A percentile compares a stretch with the other conserved stretches of the same genome.
Conservation (phyloP, 2,113 vertebrate genomes). For the Smithornis capensis region DNA sequence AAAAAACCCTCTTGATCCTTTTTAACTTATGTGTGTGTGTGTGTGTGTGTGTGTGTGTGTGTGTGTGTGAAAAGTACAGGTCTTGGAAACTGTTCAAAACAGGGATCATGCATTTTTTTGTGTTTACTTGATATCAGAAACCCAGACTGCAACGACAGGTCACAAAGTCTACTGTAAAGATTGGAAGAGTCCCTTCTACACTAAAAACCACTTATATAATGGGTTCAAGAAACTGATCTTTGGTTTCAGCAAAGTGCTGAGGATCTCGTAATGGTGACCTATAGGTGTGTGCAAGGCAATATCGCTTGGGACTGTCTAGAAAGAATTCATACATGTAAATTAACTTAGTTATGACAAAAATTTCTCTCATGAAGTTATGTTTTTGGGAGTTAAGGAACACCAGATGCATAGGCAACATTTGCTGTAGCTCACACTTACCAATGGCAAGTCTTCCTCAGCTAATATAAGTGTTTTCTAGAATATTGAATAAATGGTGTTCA, state of each 20-base stretch:
- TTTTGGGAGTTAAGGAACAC: not conserved
- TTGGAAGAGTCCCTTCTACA: not conserved
- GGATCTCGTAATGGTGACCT: not conserved
- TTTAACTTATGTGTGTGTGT: not conserved
- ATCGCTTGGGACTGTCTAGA: not conserved
- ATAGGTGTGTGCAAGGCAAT: not conserved
- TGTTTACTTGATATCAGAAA: not conserved
- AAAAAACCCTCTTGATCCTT: not conserved
- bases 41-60: not conserved
- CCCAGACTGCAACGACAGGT: not conserved
- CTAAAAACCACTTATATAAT: not conserved
- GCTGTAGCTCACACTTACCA: not conserved
- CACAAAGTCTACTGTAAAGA: not conserved
- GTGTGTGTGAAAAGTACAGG: not conserved
- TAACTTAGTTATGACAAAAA: not conserved
- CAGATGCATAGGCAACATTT: not conserved
- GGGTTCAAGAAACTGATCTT: not conserved
- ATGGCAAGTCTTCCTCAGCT: not conserved
- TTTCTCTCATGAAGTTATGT: not conserved
- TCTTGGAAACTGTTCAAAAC: not conserved
- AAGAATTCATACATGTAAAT: not conserved
- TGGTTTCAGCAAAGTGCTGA: not conserved
- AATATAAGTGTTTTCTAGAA: not conserved
- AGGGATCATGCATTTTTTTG: not conserved
- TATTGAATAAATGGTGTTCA: not conserved